Conservation (phyloP, 2,113 vertebrate genomes). For the Otocyon megalotis region DNA sequence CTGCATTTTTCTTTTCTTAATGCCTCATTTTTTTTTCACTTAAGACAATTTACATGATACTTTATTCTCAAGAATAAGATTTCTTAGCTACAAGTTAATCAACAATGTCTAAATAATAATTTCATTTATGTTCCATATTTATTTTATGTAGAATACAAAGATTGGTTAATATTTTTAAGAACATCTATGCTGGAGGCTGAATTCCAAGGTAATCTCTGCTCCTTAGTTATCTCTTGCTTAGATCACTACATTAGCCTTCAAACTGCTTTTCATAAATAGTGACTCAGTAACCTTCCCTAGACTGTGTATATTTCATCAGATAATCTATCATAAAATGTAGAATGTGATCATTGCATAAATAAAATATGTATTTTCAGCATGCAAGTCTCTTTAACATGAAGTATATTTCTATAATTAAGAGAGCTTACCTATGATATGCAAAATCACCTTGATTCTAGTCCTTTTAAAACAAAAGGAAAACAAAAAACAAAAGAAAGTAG, state of each 20-base stretch:
- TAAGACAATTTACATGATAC: background rate
- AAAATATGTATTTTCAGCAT: background rate
- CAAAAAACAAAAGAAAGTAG: background rate
- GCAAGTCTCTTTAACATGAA: background rate
- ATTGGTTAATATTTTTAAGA: background rate
- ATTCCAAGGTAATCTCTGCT: background rate
- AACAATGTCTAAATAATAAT: background rate
- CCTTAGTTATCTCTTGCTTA: background rate
- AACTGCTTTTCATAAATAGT: background rate
- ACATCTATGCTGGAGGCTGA: background rate
- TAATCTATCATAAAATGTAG: background rate
- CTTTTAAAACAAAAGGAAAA: background rate
- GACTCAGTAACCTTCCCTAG: background rate
- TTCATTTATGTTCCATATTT: background rate
- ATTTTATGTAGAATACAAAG: background rate
- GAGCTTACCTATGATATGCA: background rate
- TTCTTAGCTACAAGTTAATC: background rate
- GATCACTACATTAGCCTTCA: background rate
- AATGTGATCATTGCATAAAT: background rate
- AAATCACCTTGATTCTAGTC: background rate
- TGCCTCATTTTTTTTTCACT: background rate
- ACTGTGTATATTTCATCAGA: background rate
- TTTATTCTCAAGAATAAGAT: background rate
- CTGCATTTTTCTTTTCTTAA: background rate
- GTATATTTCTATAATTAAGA: background rate